Percentiles rank a stretch among this genome's conserved stretches.
Evolutionary conservation across 1,140 invertebrate species (phyloP).

Genomic region (Zeugodacus cucurbitae): DNA sequence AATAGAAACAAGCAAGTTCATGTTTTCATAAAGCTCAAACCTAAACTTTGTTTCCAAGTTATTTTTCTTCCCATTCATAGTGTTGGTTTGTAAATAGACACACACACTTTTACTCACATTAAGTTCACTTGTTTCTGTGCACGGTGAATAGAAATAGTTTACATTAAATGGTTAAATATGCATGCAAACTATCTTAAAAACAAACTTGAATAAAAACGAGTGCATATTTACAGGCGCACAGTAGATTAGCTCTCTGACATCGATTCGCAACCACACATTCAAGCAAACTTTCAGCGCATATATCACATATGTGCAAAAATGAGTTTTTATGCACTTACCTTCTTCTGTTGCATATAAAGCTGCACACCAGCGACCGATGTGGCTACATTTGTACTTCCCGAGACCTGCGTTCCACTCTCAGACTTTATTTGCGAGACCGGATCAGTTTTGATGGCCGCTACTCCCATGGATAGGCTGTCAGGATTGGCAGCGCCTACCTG

Average conservation of each 20-base stretch:
- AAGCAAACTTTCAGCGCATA: not conserved
- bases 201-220: not conserved
- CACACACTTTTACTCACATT: too few species aligned
- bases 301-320: not conserved
- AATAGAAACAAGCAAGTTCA: too few species aligned
- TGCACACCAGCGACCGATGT: conserved; percentile 66
- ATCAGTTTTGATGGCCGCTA: conserved; percentile 70
- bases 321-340: conserved; percentile 52
- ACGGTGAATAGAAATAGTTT: not conserved
- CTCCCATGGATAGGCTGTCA: conserved; percentile 72
- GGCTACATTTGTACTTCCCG: conserved; percentile 60
- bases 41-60: not conserved
- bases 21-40: too few species aligned
- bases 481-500: conserved; percentile 74
- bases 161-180: not conserved
- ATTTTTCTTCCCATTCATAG: not conserved
- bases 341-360: conserved; percentile 64
- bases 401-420: conserved; percentile 55
- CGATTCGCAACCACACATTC: not conserved
- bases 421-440: conserved; percentile 70
- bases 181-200: not conserved
- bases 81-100: not conserved
- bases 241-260: not conserved
- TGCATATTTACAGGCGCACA: conserved; percentile 5
- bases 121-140: too few species aligned